Conservation (phyloP, 2,797 vertebrate genomes). For the Triplophysa bombifrons region DNA sequence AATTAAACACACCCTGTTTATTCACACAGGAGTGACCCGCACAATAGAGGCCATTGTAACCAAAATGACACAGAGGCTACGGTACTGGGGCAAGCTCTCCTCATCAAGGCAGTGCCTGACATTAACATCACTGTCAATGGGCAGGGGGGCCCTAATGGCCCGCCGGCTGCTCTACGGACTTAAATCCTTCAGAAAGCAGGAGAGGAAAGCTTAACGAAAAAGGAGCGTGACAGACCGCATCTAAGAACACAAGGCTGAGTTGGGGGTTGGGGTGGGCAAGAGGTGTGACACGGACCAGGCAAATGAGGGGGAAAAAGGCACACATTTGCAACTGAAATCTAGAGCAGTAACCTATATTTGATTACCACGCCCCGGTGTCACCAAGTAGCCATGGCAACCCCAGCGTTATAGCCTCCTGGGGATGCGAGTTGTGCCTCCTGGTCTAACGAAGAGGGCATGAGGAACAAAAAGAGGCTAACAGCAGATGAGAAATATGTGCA, state of each 20-base stretch:
- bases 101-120: slow-evolving; percentile 69
- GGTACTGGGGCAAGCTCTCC: slow-evolving; percentile 61
- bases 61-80: slow-evolving; percentile 62
- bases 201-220: slow-evolving; percentile 51
- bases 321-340: slow-evolving; percentile 76
- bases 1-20: slow-evolving; percentile 77
- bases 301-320: slow-evolving; percentile 29
- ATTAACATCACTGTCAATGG: slow-evolving; percentile 69
- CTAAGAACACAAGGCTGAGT: slow-evolving; percentile 33
- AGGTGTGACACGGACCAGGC: slow-evolving; percentile 48
- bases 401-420: slow-evolving; percentile 75
- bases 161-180: slow-evolving; percentile 55
- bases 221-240: slow-evolving; percentile 35
- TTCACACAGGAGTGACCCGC: slow-evolving; percentile 67
- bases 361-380: slow-evolving; percentile 79
- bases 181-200: slow-evolving; percentile 60
- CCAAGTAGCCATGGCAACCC: slow-evolving; percentile 81
- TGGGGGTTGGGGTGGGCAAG: slow-evolving; percentile 50
- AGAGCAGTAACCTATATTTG: slow-evolving; percentile 74
- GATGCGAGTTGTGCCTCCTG: slow-evolving; percentile 70
- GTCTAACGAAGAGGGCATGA: slow-evolving; percentile 66
- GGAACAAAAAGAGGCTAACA: slow-evolving; percentile 60
- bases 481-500: slow-evolving; percentile 65
- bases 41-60: slow-evolving; percentile 74
- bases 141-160: slow-evolving; percentile 62